Base-by-base conservation (phyloP, 2,797 vertebrate genomes). In the Miichthys miiuy region DNA sequence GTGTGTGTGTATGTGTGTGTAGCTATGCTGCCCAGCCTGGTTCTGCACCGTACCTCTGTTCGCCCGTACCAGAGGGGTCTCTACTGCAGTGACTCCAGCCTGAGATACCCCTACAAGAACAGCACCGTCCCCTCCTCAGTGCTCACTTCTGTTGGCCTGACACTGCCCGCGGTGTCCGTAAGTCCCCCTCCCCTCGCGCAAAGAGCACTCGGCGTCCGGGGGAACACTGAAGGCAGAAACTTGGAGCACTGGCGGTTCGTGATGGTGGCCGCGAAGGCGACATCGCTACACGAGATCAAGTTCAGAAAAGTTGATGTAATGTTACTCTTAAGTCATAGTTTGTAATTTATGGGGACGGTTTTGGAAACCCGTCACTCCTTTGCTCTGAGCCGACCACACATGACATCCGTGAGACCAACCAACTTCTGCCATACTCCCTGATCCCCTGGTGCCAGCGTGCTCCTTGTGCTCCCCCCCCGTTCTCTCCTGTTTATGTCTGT, bases 1-100 rank as follows among this genome's bases (percentile, higher is more conserved):
- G 68, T 89, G 70, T 72, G 65, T 85, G 72, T 81, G 51, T 79
- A 64, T 86, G 72, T 83, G 66, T 51, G 77, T 80, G 61, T 90
- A 96, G 96, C 95, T 82, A 95, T 94, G 94, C 93, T 96, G 94
- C 94, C 95, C 70, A 92, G 91, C 90, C 92, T 95, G 92, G 92
- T 87, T 79, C 92, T 96, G 85, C 94, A 96, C 81, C 93, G 88
- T 48, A 85, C 91, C 55, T 87, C 87, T 68, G 67, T 95, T 81
- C 94, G 90, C n/a, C 93, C 94, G 12, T 93, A 94, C 92, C 92
- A 95, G 91, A 91, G 94, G 87, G 95, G 94, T 50, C 86, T 96
- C 90, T 94, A 90, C 94, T 95, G 95, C 90, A 87, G 72, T 25
- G 94, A 94, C 89, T 76, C 83, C 80, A 95, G 90, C 90, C 86